A percentile compares a stretch with the other conserved stretches of the same genome.
Evolutionary conservation across 2,888 invertebrate genomes (phyloP).

Genomic region (Hirtodrosophila alboralis): DNA sequence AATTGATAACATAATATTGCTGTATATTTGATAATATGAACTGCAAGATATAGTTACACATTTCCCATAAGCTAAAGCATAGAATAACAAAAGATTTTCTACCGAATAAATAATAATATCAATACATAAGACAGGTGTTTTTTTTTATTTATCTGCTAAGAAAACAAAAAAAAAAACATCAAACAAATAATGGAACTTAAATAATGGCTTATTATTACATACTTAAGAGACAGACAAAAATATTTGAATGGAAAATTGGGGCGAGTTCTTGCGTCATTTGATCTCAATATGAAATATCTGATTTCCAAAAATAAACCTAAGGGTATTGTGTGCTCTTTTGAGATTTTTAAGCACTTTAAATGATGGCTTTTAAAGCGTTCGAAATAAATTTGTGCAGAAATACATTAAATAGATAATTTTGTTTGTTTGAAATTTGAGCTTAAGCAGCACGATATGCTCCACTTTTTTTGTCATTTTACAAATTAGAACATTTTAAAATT

Average conservation of each 20-base stretch:
- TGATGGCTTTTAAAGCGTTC: slow-evolving; percentile 2
- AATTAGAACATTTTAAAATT: no score
- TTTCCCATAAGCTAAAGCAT: slow-evolving; percentile 11
- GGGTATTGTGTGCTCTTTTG: slow-evolving; percentile 8
- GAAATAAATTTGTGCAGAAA: no score
- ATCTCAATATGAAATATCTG: slow-evolving; percentile 11
- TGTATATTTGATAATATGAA: background rate
- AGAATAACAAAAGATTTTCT: slow-evolving; percentile 13
- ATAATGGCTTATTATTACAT: slow-evolving; percentile 25
- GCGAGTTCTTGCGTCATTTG: slow-evolving; percentile 25
- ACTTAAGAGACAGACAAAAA: slow-evolving; percentile 17
- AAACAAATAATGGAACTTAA: slow-evolving; percentile 17
- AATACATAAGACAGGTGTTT: slow-evolving; percentile 11
- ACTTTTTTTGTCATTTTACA: no score
- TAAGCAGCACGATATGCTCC: no score
- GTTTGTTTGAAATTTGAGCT: no score
- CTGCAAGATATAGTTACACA: slow-evolving; percentile 9
- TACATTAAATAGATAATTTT: no score
- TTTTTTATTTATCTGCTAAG: no score
- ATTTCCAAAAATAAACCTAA: slow-evolving; percentile 36
- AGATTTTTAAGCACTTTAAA: slow-evolving; percentile 16
- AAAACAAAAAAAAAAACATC: background rate
- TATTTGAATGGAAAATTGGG: slow-evolving; percentile 29
- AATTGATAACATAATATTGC: no score
- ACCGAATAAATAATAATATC: slow-evolving; percentile 1